These are phyloP conservation scores for Lanius ludovicianus DNA, from an alignment of 2,113 vertebrate species.

Conservation along the genomic window DNA sequence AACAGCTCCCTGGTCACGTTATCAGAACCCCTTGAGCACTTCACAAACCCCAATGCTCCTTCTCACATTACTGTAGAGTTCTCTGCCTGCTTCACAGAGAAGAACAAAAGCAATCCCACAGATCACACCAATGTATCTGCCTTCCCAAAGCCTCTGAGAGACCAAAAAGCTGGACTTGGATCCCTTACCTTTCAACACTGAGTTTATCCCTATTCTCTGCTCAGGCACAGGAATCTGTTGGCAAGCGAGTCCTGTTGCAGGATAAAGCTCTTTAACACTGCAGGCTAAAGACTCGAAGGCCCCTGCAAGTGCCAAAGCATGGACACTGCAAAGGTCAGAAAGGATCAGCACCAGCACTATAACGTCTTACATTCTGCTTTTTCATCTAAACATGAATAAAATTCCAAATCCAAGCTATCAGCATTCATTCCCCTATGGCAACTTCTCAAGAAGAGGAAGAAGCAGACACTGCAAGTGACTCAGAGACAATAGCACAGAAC, in stretches of 20 bases:
- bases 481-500: neutral
- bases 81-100: neutral
- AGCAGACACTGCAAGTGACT: neutral
- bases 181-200: neutral
- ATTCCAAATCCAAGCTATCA: neutral
- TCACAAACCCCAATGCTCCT: neutral
- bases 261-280: neutral
- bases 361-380: neutral
- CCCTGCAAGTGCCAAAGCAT: neutral
- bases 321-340: neutral
- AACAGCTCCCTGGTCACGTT: neutral
- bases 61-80: fast-evolving
- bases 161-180: neutral
- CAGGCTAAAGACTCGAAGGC: neutral
- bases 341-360: neutral
- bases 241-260: neutral
- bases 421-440: neutral
- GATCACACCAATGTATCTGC: neutral
- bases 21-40: neutral
- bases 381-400: neutral
- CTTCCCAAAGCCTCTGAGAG: neutral
- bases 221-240: neutral
- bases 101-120: neutral
- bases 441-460: neutral
- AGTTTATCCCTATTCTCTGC: neutral